Evolutionary conservation across 2,797 vertebrate genomes (phyloP), one percentile per base, ranked within the genome.

Genomic region (Propithecus deckenii): DNA sequence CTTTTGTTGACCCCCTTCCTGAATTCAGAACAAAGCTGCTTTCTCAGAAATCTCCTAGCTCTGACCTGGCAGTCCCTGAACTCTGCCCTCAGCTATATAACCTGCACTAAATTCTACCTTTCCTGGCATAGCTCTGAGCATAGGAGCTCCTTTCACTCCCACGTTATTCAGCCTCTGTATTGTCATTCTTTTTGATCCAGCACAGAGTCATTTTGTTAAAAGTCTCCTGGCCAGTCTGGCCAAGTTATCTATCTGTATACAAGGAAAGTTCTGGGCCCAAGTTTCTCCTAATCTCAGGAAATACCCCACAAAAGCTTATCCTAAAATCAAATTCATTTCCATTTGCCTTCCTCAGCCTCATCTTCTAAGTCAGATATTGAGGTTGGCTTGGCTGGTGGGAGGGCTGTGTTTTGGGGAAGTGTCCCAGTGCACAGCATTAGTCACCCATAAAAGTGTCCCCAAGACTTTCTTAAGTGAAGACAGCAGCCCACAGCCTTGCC

Each of bases 181-280:
- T 83, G 59, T 83, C 30, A 57, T 88, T 22, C 13, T 94, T 97
- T 92, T 30, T 87, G 59, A 92, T 22, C n/a, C 75, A 92, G 41
- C 22, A 81, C 23, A 86, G 43, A 79, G 4, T 43, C 55, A 71
- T 59, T 95, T 90, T 87, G 72, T 76, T 75, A 86, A 78, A 86
- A 95, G 48, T 69, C n/a, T 35, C 71, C 61, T 75, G 46, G 79
- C 2, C 8, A 84, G 17, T 89, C 46, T 55, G 50, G 25, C 14
- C 57, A 95, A 79, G 81, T 85, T 50, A 90, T 69, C 28, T 17
- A 72, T 91, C 48, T 92, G 32, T 63, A 11, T 38, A 30, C 5
- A 81, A 74, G 15, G 43, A 89, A 85, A 78, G 25, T 22, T 93
- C 43, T 79, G 28, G 38, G 32, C 57, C 71, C 30, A 71, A 35